Conservation (phyloP, 2,113 vertebrate species). For the Psittacara wagleri region DNA sequence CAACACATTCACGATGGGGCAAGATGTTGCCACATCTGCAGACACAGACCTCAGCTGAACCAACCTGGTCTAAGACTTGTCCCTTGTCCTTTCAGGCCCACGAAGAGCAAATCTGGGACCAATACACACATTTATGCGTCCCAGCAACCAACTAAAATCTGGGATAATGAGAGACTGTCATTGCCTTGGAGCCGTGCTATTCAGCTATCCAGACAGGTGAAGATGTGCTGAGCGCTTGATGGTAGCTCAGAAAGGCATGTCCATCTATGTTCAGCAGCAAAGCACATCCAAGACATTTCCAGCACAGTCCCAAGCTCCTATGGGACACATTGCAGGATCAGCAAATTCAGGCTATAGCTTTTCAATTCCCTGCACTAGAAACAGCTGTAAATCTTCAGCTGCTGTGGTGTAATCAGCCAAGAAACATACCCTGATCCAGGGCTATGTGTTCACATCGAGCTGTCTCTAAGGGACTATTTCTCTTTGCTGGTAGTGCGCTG, state of each 20-base stretch:
- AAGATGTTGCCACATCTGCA: background rate
- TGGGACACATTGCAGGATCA: background rate
- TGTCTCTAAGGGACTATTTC: background rate
- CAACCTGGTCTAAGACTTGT: background rate
- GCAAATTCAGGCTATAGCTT: background rate
- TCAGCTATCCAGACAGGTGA: background rate
- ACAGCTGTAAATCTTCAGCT: background rate
- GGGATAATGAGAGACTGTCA: background rate
- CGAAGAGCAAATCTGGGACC: background rate
- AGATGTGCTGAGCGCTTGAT: background rate
- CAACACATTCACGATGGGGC: background rate
- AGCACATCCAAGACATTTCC: background rate
- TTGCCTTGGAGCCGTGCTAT: background rate
- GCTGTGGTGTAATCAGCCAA: background rate
- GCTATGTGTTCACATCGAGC: fast-evolving
- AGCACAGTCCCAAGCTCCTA: background rate
- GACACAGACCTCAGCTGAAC: background rate
- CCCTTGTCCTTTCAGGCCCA: background rate
- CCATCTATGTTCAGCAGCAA: background rate
- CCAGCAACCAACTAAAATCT: background rate
- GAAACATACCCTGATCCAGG: background rate
- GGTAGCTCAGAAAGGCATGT: background rate
- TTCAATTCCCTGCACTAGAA: background rate
- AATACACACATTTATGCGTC: background rate
- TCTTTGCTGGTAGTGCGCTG: background rate